These are phyloP conservation scores for Actias luna DNA, from an alignment of 2,888 invertebrate species.

Conservation along the genomic window DNA sequence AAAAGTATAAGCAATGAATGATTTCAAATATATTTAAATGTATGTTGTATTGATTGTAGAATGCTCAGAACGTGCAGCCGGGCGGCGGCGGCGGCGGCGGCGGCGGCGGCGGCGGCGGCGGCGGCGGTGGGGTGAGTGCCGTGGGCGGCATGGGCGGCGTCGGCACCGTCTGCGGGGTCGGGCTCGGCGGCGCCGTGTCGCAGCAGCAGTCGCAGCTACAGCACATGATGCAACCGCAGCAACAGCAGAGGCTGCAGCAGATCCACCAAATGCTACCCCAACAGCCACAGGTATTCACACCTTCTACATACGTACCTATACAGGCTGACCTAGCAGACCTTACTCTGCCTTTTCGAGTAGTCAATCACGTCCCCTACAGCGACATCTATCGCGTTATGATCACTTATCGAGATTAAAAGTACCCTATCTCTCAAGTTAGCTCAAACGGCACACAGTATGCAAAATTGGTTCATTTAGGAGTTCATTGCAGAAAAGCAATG, in stretches of 20 bases:
- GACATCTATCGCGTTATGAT: too few relatives aligned
- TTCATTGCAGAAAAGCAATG: too few relatives aligned
- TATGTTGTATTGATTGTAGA: conserved; percentile 61
- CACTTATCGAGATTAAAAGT: too few relatives aligned
- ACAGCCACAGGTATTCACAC: conserved; percentile 73
- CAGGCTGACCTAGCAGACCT: too few relatives aligned
- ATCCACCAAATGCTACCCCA: conserved; percentile 82
- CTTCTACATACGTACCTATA: too few relatives aligned
- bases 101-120: conserved; percentile 35
- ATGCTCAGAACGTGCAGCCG: conserved; percentile 73
- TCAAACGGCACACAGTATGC: too few relatives aligned
- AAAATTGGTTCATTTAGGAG: too few relatives aligned
- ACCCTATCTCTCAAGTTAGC: too few relatives aligned
- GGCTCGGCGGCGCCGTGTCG: conserved; percentile 39
- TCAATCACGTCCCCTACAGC: too few relatives aligned
- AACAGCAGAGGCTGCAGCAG: conserved; percentile 80
- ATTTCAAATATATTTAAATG: too few relatives aligned
- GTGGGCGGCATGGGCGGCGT: conserved; percentile 37
- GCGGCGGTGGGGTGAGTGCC: conserved; percentile 38
- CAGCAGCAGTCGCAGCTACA: conserved; percentile 74
- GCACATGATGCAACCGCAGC: conserved; percentile 83
- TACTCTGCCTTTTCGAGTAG: too few relatives aligned
- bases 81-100: conserved; percentile 35
- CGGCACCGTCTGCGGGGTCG: conserved; percentile 35
- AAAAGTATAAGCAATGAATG: too few relatives aligned